phyloP scores from a whole-genome alignment of 2,113 vertebrate species.

The Carassius carassius region DNA sequence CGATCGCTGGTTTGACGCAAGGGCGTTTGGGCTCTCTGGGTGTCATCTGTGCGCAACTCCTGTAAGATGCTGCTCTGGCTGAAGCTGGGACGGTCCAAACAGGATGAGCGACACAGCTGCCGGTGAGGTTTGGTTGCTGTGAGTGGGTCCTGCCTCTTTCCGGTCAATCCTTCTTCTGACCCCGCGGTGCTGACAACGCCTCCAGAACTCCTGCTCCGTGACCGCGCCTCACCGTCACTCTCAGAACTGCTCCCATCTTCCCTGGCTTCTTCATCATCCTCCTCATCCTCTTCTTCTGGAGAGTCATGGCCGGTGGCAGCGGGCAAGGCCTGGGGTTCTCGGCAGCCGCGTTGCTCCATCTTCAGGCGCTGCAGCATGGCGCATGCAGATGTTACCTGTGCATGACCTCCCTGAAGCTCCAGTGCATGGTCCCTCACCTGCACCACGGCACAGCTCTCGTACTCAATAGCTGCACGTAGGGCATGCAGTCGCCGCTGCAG shows the following conservation, averaged over 20 bases:
- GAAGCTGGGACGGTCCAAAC: conserved; percentile 93
- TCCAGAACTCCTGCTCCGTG: conserved; percentile 61
- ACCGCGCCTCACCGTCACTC: conserved; percentile 85
- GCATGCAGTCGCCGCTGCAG: conserved; percentile 65
- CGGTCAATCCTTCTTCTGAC: conserved; percentile 62
- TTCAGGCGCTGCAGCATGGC: conserved; percentile 76
- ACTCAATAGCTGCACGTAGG: conserved; percentile 65
- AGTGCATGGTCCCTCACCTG: conserved; percentile 80
- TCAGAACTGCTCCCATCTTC: conserved; percentile 92
- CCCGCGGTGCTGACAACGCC: conserved; percentile 53
- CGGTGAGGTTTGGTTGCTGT: conserved; percentile 85
- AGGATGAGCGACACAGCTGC: conserved; percentile 95
- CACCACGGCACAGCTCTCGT: conserved; percentile 73
- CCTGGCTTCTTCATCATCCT: conserved; percentile 82
- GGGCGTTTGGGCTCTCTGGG: conserved; percentile 45
- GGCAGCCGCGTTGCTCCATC: conserved; percentile 61
- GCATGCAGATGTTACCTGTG: conserved; percentile 93
- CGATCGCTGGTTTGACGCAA: conserved; percentile 74
- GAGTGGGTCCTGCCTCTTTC: conserved; percentile 78
- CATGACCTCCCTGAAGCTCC: conserved; percentile 75
- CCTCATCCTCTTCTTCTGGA: conserved; percentile 75
- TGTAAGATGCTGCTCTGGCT: conserved; percentile 91
- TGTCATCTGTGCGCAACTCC: conserved; percentile 80
- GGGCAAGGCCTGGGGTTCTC: conserved; percentile 76
- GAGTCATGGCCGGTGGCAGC: conserved; percentile 20